phyloP scores from a whole-genome alignment of 1,140 invertebrate species.

The Colletes gigas region DNA sequence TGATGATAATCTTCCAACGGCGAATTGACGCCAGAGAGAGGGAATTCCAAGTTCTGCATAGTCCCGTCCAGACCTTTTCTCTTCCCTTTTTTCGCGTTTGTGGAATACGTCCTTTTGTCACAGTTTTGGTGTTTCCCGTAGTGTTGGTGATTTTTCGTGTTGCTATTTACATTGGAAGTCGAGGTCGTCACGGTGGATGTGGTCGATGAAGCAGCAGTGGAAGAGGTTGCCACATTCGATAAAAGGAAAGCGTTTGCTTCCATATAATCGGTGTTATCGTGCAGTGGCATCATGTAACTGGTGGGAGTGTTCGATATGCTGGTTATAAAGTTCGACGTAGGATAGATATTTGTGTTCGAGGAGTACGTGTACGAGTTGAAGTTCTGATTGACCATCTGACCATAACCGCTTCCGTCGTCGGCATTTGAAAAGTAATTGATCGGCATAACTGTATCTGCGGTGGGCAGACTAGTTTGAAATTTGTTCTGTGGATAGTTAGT shows the following conservation, averaged over 20 bases:
- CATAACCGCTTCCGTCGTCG: constrained; percentile 74
- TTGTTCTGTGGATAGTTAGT: constrained; percentile 78
- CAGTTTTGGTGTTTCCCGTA: constrained; percentile 64
- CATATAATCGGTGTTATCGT: constrained; percentile 78
- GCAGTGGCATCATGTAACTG: constrained; percentile 79
- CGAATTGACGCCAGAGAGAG: constrained; percentile 72
- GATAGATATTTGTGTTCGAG: constrained; percentile 79
- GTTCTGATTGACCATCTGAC: constrained; percentile 79
- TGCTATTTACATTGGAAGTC: constrained; percentile 51
- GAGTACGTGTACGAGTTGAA: constrained; percentile 79
- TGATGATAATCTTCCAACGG: constrained; percentile 78
- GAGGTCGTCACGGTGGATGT: constrained; percentile 56
- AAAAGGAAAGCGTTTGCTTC: constrained; percentile 76
- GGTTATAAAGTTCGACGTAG: constrained; percentile 77
- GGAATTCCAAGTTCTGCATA: constrained; percentile 77
- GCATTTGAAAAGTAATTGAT: constrained; percentile 79
- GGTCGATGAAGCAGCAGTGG: constrained; percentile 60
- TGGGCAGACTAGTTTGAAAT: constrained; percentile 69
- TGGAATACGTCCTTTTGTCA: constrained; percentile 70
- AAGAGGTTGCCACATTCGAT: constrained; percentile 69
- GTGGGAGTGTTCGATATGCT: constrained; percentile 78
- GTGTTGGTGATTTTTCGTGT: constrained; percentile 73
- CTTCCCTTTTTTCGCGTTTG: constrained; percentile 75
- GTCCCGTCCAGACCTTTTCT: constrained; percentile 68
- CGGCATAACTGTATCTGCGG: constrained; percentile 74